Evolutionary conservation across 2,797 vertebrate genomes (phyloP), one percentile per base, ranked within the genome.

Genomic region (Agapornis canus): DNA sequence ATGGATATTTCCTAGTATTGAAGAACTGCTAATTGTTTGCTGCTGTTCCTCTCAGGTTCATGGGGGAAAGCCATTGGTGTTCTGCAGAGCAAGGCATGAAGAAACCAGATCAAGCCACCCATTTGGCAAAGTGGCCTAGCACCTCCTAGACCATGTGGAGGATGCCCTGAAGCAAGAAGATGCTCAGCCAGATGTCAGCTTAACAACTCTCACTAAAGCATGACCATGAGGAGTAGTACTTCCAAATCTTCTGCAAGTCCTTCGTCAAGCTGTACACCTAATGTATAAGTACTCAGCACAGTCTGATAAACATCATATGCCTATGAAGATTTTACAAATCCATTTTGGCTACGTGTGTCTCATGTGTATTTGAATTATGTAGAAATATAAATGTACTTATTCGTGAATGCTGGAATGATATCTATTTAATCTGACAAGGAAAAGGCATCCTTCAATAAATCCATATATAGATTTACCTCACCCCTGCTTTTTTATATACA

Each of bases 101-200:
- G 77, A 84, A 97, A 92, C 75, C 83, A 45, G 92, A 32, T 81
- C 78, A 81, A 95, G 89, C 7, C 61, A 31, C 0, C 3, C 51
- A 49, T 90, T 96, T 97, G 94, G 94, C 80, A 84, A 82, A 89
- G 80, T 15, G 69, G 92, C 80, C 91, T 59, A 80, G 42, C 94
- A 77, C 39, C 80, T 94, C 71, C 92, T 96, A 68, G 70, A 77
- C 0, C 6, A 61, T 26, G 21, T n/a, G 78, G 92, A 82, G 94
- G 91, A 86, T 80, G 91, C 81, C 78, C 91, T 47, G 70, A 26
- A 84, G 82, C 73, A 88, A 89, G 94, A 92, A 83, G 94, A 93
- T 90, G 96, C 95, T 94, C 72, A 60, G 83, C 93, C 95, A 97
- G 97, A 96, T 97, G 96, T 92, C 96, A 79, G 95, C 94, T 85